Conservation (phyloP, 1,140 invertebrate species). For the Sesamia nonagrioides region DNA sequence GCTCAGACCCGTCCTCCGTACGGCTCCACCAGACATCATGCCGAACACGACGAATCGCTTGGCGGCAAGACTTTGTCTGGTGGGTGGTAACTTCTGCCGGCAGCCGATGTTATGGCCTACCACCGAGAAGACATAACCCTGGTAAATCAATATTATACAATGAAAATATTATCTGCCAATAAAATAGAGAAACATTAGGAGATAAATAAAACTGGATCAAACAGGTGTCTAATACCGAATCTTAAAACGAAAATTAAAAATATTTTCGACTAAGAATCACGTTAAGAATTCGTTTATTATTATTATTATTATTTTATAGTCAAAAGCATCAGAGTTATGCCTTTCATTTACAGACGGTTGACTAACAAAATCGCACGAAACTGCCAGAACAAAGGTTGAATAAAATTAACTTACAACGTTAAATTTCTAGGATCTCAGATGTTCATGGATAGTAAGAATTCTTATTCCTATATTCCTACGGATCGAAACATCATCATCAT, state of each 20-base stretch:
- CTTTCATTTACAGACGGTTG: conserved; percentile 33
- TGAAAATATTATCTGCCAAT: too few relatives aligned
- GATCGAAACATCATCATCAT: too few relatives aligned
- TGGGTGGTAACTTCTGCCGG: too few relatives aligned
- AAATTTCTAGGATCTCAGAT: conserved; percentile 23
- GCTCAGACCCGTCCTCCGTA: too few relatives aligned
- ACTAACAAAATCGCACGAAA: conserved; percentile 31
- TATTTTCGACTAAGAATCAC: background rate
- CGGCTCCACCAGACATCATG: too few relatives aligned
- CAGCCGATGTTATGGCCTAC: too few relatives aligned
- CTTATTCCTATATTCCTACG: too few relatives aligned
- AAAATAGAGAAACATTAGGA: too few relatives aligned
- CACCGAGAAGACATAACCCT: background rate
- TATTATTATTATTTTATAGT: conserved; percentile 37
- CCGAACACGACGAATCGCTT: too few relatives aligned
- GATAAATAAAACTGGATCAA: background rate
- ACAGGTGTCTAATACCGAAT: background rate
- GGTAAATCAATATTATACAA: background rate
- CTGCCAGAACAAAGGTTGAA: conserved; percentile 27
- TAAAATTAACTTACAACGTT: conserved; percentile 25
- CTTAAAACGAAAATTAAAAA: background rate
- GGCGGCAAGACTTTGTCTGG: too few relatives aligned
- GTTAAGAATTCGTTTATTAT: background rate
- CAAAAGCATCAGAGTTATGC: conserved; percentile 39
- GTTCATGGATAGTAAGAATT: conserved; percentile 9